Conservation (phyloP, 2,797 vertebrate genomes). For the Myoxocephalus aenaeus region DNA sequence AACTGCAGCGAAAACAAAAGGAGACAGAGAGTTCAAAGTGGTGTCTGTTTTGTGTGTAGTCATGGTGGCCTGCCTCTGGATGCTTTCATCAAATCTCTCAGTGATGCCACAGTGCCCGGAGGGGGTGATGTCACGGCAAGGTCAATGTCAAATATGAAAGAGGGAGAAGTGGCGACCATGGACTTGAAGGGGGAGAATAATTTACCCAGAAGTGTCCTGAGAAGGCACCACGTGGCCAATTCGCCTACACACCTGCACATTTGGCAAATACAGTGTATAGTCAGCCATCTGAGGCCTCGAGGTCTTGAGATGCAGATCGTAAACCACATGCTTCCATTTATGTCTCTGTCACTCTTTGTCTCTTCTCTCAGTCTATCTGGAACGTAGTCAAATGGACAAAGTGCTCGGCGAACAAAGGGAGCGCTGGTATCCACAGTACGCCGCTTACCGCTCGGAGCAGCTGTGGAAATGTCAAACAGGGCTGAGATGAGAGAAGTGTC, state of each 20-base stretch:
- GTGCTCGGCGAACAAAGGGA: conserved; percentile 70
- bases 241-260: conserved; percentile 56
- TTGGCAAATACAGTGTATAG: conserved; percentile 49
- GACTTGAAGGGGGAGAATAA: conserved; percentile 74
- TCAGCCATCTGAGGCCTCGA: conserved; percentile 63
- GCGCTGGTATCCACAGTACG: conserved; percentile 62
- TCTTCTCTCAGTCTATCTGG: conserved; percentile 62
- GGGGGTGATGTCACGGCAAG: conserved; percentile 79
- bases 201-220: conserved; percentile 76
- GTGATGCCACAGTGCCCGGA: conserved; percentile 72
- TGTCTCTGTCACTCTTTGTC: conserved; percentile 75
- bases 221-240: conserved; percentile 73
- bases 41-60: conserved; percentile 78
- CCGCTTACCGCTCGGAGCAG: conserved; percentile 70
- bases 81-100: conserved; percentile 80
- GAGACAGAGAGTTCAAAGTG: conserved; percentile 71
- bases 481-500: conserved; percentile 79
- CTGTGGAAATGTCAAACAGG: conserved; percentile 80
- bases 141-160: conserved; percentile 83
- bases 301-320: conserved; percentile 64
- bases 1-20: conserved; percentile 75
- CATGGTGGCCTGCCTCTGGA: conserved; percentile 79
- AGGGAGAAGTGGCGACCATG: conserved; percentile 67
- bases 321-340: conserved; percentile 77
- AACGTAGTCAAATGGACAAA: conserved; percentile 75